Conservation (phyloP, 1,140 invertebrate genomes). For the Trissolcus basalis region DNA sequence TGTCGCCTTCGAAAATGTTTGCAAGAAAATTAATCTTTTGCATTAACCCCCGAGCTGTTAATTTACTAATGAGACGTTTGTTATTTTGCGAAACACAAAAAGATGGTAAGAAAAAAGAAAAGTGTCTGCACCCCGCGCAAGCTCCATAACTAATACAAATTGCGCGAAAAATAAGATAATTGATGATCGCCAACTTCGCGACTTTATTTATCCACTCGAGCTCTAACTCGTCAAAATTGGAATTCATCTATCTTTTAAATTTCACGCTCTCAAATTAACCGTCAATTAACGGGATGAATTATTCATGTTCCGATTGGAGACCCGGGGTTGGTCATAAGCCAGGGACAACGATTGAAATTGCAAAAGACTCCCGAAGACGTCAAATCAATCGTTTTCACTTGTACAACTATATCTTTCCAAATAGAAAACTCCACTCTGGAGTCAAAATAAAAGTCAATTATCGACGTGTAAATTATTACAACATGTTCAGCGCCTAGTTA, state of each 20-base stretch:
- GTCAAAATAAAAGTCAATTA: too few relatives aligned
- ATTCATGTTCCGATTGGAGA: not conserved
- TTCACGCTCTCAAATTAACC: not conserved
- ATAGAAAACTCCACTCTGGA: too few relatives aligned
- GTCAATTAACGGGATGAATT: not conserved
- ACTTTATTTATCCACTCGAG: not conserved
- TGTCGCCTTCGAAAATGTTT: not conserved
- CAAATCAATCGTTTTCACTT: too few relatives aligned
- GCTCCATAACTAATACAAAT: slow-evolving; percentile 2
- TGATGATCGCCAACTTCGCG: not conserved
- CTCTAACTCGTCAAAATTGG: not conserved
- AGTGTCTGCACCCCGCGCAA: not conserved
- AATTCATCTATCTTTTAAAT: not conserved
- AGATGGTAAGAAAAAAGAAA: not conserved
- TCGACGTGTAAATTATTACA: too few relatives aligned
- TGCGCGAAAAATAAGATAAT: not conserved
- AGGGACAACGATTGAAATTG: too few relatives aligned
- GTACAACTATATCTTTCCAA: too few relatives aligned
- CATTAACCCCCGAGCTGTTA: slow-evolving; percentile 16
- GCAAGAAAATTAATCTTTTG: slow-evolving; percentile 1
- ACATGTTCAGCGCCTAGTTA: too few relatives aligned
- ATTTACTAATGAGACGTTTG: slow-evolving; percentile 26
- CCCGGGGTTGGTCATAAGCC: too few relatives aligned
- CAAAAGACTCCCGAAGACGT: too few relatives aligned
- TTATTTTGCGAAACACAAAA: slow-evolving; percentile 8